Conservation (phyloP, 2,113 vertebrate genomes). For the Sturnus vulgaris region DNA sequence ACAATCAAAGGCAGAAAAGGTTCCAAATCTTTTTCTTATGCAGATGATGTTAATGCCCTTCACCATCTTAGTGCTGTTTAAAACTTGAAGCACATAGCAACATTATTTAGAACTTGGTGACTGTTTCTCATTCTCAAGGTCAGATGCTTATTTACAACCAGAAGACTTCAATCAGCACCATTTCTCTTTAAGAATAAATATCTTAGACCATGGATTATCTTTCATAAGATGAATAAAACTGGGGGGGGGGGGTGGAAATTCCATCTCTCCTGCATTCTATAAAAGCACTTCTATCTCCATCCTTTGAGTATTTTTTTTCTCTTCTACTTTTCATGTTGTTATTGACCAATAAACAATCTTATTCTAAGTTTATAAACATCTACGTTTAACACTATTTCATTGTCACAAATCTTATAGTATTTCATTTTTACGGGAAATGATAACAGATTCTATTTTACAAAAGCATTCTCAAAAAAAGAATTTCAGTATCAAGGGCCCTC, state of each 20-base stretch:
- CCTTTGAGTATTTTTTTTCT: not conserved
- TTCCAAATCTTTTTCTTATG: not conserved
- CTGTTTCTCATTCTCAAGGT: slow-evolving; percentile 6
- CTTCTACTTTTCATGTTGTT: not conserved
- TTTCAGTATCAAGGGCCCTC: not conserved
- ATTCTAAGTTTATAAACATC: not conserved
- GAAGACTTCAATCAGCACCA: not conserved
- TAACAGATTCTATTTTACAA: not conserved
- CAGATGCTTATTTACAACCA: not conserved
- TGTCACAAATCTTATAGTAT: not conserved
- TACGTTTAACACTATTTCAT: not conserved
- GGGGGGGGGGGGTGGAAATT: not conserved
- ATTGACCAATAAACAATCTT: not conserved
- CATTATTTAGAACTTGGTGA: not conserved
- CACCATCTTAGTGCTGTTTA: not conserved
- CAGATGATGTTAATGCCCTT: not conserved
- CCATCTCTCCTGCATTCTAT: not conserved
- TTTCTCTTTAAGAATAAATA: not conserved
- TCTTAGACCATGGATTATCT: not conserved
- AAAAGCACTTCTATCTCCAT: not conserved
- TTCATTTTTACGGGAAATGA: not conserved
- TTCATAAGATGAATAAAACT: not conserved
- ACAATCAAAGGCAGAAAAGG: not conserved
- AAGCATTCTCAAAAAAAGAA: not conserved
- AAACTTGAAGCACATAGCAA: not conserved